Percentiles rank a stretch among this genome's conserved stretches.
Evolutionary conservation across 2,113 vertebrate genomes (phyloP).

Genomic region (Muntiacus reevesi): DNA sequence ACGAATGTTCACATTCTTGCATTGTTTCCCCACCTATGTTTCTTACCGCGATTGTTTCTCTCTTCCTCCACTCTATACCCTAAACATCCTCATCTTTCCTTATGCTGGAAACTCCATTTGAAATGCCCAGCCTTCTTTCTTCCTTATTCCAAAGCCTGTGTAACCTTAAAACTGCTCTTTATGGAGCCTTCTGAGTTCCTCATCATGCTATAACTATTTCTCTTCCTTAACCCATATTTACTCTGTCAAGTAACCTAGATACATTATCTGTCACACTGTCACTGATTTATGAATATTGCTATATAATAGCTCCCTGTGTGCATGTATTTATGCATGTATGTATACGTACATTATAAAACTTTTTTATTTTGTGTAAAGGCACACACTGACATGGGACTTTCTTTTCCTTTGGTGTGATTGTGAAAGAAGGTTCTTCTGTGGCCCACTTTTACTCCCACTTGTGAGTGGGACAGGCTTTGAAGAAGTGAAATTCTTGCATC

Average conservation of each 20-base stretch:
- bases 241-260: background rate
- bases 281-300: background rate
- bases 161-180: background rate
- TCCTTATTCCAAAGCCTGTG: background rate
- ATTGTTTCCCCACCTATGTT: background rate
- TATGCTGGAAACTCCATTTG: background rate
- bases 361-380: background rate
- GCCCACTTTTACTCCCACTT: background rate
- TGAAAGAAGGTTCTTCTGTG: background rate
- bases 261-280: background rate
- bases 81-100: background rate
- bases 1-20: background rate
- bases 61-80: background rate
- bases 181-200: background rate
- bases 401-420: background rate
- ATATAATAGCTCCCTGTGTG: background rate
- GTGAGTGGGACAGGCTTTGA: background rate
- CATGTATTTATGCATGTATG: background rate
- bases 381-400: background rate
- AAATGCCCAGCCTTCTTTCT: background rate
- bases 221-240: background rate
- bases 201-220: background rate
- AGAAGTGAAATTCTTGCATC: background rate
- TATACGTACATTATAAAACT: background rate
- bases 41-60: background rate